Conservation (phyloP, 1,140 invertebrate genomes). For the Macrocentrus cingulum region DNA sequence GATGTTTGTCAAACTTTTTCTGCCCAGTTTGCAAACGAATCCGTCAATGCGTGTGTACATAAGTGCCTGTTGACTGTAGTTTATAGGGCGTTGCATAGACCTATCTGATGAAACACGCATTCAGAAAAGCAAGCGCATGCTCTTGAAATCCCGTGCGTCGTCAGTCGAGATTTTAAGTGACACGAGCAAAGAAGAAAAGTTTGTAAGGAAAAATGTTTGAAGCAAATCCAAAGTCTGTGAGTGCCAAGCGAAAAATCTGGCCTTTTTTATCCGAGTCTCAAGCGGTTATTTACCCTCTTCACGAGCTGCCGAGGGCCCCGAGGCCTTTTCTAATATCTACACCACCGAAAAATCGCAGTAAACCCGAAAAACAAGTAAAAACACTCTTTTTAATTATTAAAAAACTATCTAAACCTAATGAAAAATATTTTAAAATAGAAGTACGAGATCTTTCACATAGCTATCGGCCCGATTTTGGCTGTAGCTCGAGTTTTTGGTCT, state of each 20-base stretch:
- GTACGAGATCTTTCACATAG: slow-evolving; percentile 46
- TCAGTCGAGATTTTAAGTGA: background rate
- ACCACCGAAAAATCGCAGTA: background rate
- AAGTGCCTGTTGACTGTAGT: too few relatives aligned
- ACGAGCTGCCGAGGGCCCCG: slow-evolving; percentile 1
- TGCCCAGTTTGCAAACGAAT: too few relatives aligned
- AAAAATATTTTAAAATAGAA: slow-evolving; percentile 35
- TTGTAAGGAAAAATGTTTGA: background rate
- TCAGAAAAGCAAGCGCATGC: slow-evolving; percentile 1
- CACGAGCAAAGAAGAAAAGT: background rate
- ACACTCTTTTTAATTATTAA: background rate
- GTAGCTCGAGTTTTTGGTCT: slow-evolving; percentile 51
- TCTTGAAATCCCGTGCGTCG: background rate
- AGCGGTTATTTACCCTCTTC: background rate
- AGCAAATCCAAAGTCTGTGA: too few relatives aligned
- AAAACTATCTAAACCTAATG: background rate
- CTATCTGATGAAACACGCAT: slow-evolving; percentile 15
- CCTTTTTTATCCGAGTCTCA: background rate
- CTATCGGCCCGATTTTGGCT: slow-evolving; percentile 40
- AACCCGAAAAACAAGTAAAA: background rate
- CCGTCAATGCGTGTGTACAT: too few relatives aligned
- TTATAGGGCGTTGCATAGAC: background rate
- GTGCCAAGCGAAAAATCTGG: slow-evolving; percentile 1
- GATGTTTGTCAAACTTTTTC: too few relatives aligned
- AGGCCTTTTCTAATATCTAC: background rate